These are phyloP conservation scores for Caenorhabditis wallacei DNA, from an alignment of 2,888 invertebrate genomes.

Conservation along the genomic window DNA sequence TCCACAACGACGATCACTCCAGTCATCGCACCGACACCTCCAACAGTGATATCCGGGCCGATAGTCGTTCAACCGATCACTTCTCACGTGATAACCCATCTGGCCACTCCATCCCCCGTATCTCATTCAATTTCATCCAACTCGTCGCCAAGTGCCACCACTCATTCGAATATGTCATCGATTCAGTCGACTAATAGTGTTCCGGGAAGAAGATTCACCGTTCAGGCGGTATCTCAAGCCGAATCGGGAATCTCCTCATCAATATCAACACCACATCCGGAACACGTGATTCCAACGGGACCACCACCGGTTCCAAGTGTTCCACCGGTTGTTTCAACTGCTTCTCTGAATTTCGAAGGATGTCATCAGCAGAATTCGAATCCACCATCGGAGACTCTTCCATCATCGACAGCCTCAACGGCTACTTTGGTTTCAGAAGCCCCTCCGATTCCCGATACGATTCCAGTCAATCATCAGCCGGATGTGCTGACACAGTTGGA, in stretches of 20 bases:
- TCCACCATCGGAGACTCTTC: conserved; percentile 5
- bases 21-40: conserved; percentile 35
- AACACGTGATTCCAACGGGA: conserved; percentile 14
- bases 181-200: conserved; percentile 64
- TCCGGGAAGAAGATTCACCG: conserved; percentile 68
- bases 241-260: conserved; percentile 71
- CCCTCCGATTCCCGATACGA: conserved; percentile 3
- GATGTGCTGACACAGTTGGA: conserved; percentile 60
- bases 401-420: conserved; percentile 44
- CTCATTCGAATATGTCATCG: conserved; percentile 73
- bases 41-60: conserved; percentile 25
- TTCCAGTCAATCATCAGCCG: conserved; percentile 29
- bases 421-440: conserved; percentile 33
- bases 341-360: conserved; percentile 42
- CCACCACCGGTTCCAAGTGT: conserved; percentile 65
- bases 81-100: conserved; percentile 32
- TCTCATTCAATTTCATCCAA: conserved; percentile 67
- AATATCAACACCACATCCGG: conserved; percentile 67
- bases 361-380: neutral
- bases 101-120: conserved; percentile 60
- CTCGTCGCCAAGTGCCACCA: conserved; percentile 71
- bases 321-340: conserved; percentile 55
- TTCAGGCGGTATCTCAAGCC: conserved; percentile 66
- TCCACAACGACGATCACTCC: conserved; percentile 23
- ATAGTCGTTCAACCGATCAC: conserved; percentile 45